phyloP scores from a whole-genome alignment of 2,113 vertebrate genomes.

The Pygoscelis antarcticus region DNA sequence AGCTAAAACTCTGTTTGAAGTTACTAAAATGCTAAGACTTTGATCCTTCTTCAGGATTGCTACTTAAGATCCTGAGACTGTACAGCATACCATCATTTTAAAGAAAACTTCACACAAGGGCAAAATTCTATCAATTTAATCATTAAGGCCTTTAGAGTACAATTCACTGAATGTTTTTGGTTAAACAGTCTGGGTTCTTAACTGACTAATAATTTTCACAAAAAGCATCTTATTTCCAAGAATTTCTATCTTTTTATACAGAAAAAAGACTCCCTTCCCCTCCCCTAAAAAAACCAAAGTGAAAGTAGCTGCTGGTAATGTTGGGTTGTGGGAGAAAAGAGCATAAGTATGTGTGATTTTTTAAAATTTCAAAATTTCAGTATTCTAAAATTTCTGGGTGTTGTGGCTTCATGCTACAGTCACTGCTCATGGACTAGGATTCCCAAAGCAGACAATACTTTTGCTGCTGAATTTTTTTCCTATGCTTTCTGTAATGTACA shows the following conservation, averaged over 20 bases:
- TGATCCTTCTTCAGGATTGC: background rate
- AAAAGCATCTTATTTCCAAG: background rate
- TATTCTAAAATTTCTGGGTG: background rate
- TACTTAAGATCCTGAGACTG: background rate
- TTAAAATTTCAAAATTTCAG: background rate
- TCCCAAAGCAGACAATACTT: background rate
- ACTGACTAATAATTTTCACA: background rate
- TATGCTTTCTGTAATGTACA: background rate
- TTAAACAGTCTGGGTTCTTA: background rate
- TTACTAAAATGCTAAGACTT: slow-evolving; percentile 19
- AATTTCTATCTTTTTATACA: background rate
- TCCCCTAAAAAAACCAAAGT: background rate
- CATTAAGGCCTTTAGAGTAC: background rate
- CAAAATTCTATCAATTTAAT: background rate
- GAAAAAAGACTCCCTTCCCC: background rate
- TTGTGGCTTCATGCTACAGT: background rate
- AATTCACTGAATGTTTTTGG: background rate
- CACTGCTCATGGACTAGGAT: background rate
- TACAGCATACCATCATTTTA: background rate
- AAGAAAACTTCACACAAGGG: background rate
- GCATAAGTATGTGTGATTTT: background rate
- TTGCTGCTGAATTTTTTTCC: background rate
- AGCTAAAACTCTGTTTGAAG: slow-evolving; percentile 36
- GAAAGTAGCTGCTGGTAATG: background rate
- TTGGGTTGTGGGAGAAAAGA: background rate